Percentiles rank a stretch among this genome's conserved stretches.
These are phyloP conservation scores for Vespertilio murinus DNA, from an alignment of 2,797 vertebrate species.

Conservation along the genomic window DNA sequence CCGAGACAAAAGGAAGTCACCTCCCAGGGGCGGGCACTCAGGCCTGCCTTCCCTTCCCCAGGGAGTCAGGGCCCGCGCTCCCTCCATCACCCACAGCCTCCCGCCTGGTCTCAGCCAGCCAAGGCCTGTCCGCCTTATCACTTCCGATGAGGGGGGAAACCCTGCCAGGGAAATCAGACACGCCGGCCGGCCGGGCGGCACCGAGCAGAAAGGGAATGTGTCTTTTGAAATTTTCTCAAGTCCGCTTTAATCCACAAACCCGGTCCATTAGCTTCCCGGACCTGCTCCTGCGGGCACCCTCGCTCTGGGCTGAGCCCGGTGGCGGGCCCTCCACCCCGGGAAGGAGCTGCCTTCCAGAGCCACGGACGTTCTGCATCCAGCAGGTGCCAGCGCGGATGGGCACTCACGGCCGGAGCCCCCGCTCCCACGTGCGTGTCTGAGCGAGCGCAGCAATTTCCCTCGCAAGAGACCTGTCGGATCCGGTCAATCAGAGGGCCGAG, in stretches of 20 bases:
- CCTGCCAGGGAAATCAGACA: not conserved
- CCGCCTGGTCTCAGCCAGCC: too few species aligned
- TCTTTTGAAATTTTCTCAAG: slow-evolving; percentile 68
- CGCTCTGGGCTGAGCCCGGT: fast-evolving
- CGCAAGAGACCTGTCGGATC: not conserved
- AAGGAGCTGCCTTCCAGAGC: slow-evolving; percentile 63
- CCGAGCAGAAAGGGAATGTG: not conserved
- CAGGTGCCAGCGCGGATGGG: slow-evolving; percentile 6
- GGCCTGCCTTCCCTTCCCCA: too few species aligned
- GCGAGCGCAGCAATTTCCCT: not conserved
- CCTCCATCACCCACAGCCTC: too few species aligned
- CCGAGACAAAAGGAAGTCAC: too few species aligned
- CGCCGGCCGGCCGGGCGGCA: not conserved
- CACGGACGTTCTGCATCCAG: slow-evolving; percentile 42
- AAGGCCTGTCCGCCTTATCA: too few species aligned
- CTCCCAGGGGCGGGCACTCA: too few species aligned
- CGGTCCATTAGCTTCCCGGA: not conserved
- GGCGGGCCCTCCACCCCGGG: slow-evolving; percentile 46
- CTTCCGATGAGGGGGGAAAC: too few species aligned
- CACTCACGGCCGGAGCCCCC: slow-evolving; percentile 3
- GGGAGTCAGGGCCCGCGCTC: too few species aligned
- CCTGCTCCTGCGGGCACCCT: not conserved
- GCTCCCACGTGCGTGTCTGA: not conserved
- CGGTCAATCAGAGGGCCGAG: not conserved
- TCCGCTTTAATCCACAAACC: slow-evolving; percentile 71